A percentile compares a stretch with the other conserved stretches of the same genome.
phyloP scores from a whole-genome alignment of 2,113 vertebrate genomes.

The Gracilinanus agilis region DNA sequence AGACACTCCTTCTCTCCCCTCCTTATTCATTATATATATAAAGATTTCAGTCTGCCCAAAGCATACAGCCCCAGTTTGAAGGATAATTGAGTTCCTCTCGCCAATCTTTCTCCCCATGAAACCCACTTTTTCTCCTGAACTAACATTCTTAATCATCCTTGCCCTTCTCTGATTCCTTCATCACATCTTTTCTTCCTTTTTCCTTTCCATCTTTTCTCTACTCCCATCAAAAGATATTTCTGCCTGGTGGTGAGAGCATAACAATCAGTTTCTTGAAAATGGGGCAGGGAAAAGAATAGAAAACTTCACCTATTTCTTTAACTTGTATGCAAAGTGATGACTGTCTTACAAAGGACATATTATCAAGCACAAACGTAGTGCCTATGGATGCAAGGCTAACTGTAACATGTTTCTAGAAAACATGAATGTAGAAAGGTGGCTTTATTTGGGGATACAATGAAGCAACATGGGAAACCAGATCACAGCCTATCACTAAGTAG shows the following conservation, averaged over 20 bases:
- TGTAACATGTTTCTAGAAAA: neutral
- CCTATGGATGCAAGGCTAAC: neutral
- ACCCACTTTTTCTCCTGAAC: neutral
- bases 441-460: neutral
- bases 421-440: neutral
- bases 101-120: neutral
- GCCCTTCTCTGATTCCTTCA: neutral
- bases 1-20: neutral
- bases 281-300: neutral
- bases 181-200: neutral
- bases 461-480: neutral
- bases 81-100: neutral
- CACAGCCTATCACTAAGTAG: neutral
- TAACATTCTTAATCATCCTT: neutral
- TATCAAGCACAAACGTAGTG: neutral
- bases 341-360: neutral
- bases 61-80: neutral
- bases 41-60: neutral
- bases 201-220: neutral
- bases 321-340: neutral
- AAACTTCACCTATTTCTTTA: neutral
- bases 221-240: neutral
- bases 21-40: neutral
- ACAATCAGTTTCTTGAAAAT: neutral
- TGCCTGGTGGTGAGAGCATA: neutral